A percentile compares a stretch with the other conserved stretches of the same genome.
Conservation (phyloP, 2,113 vertebrate genomes). For the Myrmophylax atrothorax region DNA sequence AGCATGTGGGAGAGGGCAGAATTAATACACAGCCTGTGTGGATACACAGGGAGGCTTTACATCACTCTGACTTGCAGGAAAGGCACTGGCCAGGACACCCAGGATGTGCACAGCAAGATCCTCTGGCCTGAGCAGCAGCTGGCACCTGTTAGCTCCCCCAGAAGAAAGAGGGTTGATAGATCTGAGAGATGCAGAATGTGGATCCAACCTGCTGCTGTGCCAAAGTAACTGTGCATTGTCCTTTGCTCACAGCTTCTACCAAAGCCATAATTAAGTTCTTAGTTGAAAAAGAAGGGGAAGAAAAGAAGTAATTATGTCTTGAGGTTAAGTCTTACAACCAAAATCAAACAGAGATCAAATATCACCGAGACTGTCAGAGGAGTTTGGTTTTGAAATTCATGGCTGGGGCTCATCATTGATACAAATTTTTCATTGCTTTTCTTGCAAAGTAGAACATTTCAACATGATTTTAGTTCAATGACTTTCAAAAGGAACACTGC, state of each 20-base stretch:
- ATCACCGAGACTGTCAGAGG: background rate
- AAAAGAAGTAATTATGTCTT: conserved; percentile 43
- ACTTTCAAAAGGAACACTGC: conserved; percentile 31
- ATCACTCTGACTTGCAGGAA: background rate
- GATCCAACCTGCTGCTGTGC: background rate
- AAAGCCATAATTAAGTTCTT: conserved; percentile 53
- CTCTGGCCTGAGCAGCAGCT: background rate
- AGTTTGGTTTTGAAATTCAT: conserved; percentile 45
- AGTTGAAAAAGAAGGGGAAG: conserved; percentile 26
- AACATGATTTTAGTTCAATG: conserved; percentile 5
- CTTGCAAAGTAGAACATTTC: conserved; percentile 20
- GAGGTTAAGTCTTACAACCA: conserved; percentile 38
- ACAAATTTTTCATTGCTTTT: conserved; percentile 7
- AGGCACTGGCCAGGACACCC: background rate
- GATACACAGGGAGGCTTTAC: background rate
- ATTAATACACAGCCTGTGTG: background rate
- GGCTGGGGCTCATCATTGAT: conserved; percentile 5
- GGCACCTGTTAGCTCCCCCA: background rate
- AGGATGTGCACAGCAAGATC: background rate
- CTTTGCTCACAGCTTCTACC: conserved; percentile 45
- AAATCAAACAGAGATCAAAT: conserved; percentile 53
- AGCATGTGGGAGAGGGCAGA: background rate
- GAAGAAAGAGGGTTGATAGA: background rate
- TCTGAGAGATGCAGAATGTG: background rate
- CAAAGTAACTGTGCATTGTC: background rate